Evolutionary conservation across 2,888 invertebrate species (phyloP), one percentile per base, ranked within the genome.

Genomic region (Andrena minutula): DNA sequence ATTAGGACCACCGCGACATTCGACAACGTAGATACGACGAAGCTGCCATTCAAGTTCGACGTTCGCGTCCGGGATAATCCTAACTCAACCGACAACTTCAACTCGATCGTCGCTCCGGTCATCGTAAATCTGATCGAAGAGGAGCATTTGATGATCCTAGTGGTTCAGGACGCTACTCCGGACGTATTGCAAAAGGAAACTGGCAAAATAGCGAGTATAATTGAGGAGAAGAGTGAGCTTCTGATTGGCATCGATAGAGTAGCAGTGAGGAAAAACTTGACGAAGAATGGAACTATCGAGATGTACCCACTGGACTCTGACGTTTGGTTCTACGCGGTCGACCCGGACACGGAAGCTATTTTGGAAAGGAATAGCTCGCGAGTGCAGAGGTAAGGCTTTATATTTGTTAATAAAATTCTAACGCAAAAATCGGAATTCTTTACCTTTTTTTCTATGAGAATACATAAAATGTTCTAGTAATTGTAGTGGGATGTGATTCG

Each of bases 261-360:
- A n/a, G 96, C 97, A n/a, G 95, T 96, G 1, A 95, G 97, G 72
- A 96, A 97, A 91, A 96, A 95, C 86, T 92, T 97, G 10, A 96
- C 96, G 12, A 96, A 95, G 68, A 98, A 98, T 92, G 97, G 97
- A 4, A 97, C 97, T 0, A 93, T 98, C 26, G 96, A 97, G 87
- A 94, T 94, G 49, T 96, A 95, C 78, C 94, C 95, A 0, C 95
- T 95, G 6, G 97, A 97, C 7, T 97, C 98, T 0, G 98, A 98
- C 89, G 96, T 98, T 6, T 98, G 98, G 97, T 96, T 98, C 92
- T 98, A 98, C 90, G 95, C 97, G 0, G 95, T 98, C 2, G 97
- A 98, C 94, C 98, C 98, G 0, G 95, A 95, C 71, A 96, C 96
- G 0, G 98, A 97, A 83, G 94, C 94, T 68, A 97, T 98, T 85